Evolutionary conservation across 2,113 vertebrate genomes (phyloP).

Genomic region (Psettodes erumei): DNA sequence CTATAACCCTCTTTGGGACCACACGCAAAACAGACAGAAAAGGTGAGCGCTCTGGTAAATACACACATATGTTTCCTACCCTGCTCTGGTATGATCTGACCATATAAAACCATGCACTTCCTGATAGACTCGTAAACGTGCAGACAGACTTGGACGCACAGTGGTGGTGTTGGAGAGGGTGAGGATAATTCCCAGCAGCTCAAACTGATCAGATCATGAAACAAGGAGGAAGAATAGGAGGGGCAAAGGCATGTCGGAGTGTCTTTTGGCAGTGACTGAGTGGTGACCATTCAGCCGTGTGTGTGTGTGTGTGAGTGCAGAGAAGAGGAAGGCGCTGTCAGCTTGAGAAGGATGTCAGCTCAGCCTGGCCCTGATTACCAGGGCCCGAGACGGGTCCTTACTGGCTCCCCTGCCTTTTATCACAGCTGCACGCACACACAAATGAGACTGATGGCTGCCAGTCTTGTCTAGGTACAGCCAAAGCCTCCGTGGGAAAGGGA

Average conservation of each 20-base stretch:
- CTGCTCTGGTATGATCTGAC: conserved; percentile 37
- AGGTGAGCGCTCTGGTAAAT: conserved; percentile 11
- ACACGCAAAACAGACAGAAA: conserved; percentile 21
- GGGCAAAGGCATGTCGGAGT: conserved; percentile 34
- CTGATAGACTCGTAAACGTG: conserved; percentile 17
- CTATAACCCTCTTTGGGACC: conserved; percentile 43
- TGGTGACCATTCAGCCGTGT: conserved; percentile 38
- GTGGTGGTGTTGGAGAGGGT: conserved; percentile 14
- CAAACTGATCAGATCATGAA: conserved; percentile 94
- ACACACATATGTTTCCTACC: conserved; percentile 13
- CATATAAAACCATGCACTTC: conserved; percentile 30
- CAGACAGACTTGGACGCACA: conserved; percentile 38
- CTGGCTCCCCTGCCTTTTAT: conserved; percentile 93
- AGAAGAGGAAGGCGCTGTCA: conserved; percentile 97
- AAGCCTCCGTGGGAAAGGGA: conserved; percentile 74
- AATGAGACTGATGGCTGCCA: conserved; percentile 88
- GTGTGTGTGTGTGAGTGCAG: conserved; percentile 40
- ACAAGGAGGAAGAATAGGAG: conserved; percentile 74
- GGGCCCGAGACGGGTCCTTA: conserved; percentile 83
- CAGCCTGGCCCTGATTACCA: conserved; percentile 93
- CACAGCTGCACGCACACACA: conserved; percentile 74
- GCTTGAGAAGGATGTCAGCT: conserved; percentile 96
- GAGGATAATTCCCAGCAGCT: conserved; percentile 90
- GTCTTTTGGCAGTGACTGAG: conserved; percentile 53
- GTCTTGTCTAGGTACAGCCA: conserved; percentile 78